Conservation (phyloP, 2,888 invertebrate species). For the Nycteola revayana region DNA sequence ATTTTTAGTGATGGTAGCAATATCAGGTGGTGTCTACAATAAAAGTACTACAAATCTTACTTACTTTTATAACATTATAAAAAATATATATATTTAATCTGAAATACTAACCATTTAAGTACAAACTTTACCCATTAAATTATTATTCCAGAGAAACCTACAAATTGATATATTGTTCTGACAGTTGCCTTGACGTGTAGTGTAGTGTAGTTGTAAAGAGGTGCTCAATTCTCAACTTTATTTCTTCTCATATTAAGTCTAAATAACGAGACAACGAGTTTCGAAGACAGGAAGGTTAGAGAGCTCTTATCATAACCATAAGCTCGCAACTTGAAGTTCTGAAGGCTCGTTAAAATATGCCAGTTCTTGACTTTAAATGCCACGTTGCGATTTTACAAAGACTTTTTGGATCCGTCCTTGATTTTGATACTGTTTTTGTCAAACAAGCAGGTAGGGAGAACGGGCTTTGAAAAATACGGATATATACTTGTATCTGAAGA, state of each 20-base stretch:
- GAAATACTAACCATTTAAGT: too few relatives aligned
- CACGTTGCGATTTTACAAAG: constrained; percentile 1
- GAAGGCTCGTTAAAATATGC: constrained; percentile 24
- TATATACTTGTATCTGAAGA: too few relatives aligned
- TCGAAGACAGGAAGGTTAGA: constrained; percentile 12
- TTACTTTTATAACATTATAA: too few relatives aligned
- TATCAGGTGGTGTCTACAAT: too few relatives aligned
- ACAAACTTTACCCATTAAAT: too few relatives aligned
- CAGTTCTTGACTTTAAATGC: constrained; percentile 9
- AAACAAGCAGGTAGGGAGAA: too few relatives aligned
- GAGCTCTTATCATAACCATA: constrained; percentile 16
- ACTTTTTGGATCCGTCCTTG: not conserved
- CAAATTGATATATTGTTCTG: constrained; percentile 4
- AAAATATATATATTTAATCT: too few relatives aligned
- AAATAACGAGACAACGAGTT: constrained; percentile 5
- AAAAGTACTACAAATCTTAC: too few relatives aligned
- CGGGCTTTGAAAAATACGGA: too few relatives aligned
- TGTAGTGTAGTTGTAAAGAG: constrained; percentile 6
- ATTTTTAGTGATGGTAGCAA: too few relatives aligned
- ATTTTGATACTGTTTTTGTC: not conserved
- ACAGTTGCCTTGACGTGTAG: constrained; percentile 8
- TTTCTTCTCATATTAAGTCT: constrained; percentile 14
- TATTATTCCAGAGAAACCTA: too few relatives aligned
- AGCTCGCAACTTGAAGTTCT: constrained; percentile 18
- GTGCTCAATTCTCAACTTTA: constrained; percentile 16